Evolutionary conservation across 53 echinoderm and acorn worm species (phyloP).

Genomic region (Arbacia lixula): DNA sequence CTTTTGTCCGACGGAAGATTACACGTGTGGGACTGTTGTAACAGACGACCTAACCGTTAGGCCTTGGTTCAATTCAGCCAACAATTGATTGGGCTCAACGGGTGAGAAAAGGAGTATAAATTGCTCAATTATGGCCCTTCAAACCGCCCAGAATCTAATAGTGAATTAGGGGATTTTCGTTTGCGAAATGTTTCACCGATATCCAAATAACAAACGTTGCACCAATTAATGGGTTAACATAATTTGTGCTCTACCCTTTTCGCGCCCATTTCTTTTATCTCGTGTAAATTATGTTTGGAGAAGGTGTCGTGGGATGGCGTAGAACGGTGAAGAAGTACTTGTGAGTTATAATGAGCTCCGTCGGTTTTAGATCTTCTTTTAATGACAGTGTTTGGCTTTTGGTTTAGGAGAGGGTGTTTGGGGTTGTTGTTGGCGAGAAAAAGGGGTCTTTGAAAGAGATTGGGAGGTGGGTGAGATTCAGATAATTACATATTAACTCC

Average conservation of each 20-base stretch:
- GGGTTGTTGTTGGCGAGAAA: conserved; percentile 1
- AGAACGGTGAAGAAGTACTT: neutral
- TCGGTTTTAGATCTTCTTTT: conserved; percentile 22
- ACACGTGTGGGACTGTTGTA: conserved; percentile 29
- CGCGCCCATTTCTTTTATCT: too few species aligned
- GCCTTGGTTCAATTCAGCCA: conserved; percentile 18
- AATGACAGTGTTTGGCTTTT: conserved; percentile 16
- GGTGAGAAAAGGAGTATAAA: conserved; percentile 8
- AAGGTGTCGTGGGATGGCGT: conserved; percentile 24
- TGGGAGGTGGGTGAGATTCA: neutral
- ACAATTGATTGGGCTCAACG: conserved; percentile 21
- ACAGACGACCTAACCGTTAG: conserved; percentile 4
- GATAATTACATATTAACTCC: conserved; percentile 26
- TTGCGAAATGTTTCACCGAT: too few species aligned
- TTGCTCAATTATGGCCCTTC: neutral
- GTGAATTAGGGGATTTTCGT: conserved; percentile 20
- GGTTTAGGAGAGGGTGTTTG: conserved; percentile 28
- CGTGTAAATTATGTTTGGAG: too few species aligned
- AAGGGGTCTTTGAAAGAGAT: neutral
- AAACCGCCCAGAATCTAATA: neutral
- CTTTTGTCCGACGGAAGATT: conserved; percentile 25
- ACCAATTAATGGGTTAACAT: conserved; percentile 10
- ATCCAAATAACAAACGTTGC: conserved; percentile 28
- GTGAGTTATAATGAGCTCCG: neutral
- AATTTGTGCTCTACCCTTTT: too few species aligned